A percentile compares a stretch with the other conserved stretches of the same genome.
phyloP scores from a whole-genome alignment of 2,888 invertebrate genomes.

The Ichneumoninae sp. region DNA sequence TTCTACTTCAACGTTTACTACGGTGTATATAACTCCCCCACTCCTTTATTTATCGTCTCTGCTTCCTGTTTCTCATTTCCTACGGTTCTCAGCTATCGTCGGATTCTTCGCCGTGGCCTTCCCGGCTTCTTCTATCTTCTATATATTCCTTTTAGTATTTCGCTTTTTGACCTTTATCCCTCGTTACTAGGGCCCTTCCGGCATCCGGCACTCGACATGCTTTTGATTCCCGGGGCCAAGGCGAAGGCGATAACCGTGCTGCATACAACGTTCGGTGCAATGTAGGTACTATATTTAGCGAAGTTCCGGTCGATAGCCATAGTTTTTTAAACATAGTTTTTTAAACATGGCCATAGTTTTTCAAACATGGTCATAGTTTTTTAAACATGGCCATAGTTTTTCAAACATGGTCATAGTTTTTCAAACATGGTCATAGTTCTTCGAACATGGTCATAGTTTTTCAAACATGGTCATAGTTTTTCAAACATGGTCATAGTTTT shows the following conservation, averaged over 20 bases:
- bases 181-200: constrained; percentile 9
- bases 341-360: no score
- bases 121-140: neutral
- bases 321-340: neutral
- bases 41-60: constrained; percentile 11
- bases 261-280: neutral
- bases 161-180: constrained; percentile 26
- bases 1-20: constrained; percentile 50
- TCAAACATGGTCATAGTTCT: no score
- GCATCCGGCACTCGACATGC: neutral
- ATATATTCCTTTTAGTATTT: constrained; percentile 4
- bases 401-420: no score
- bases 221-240: neutral
- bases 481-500: no score
- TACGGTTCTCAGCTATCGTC: constrained; percentile 1
- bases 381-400: no score
- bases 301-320: neutral
- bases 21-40: neutral
- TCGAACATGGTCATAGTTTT: no score
- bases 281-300: neutral
- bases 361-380: no score
- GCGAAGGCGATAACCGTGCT: neutral
- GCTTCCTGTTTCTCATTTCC: constrained; percentile 39
- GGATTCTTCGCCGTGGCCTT: neutral
- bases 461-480: no score